Percentiles rank a stretch among this genome's conserved stretches.
These are phyloP conservation scores for Malacoctenus gilli DNA, from an alignment of 2,797 vertebrate genomes.

Conservation along the genomic window DNA sequence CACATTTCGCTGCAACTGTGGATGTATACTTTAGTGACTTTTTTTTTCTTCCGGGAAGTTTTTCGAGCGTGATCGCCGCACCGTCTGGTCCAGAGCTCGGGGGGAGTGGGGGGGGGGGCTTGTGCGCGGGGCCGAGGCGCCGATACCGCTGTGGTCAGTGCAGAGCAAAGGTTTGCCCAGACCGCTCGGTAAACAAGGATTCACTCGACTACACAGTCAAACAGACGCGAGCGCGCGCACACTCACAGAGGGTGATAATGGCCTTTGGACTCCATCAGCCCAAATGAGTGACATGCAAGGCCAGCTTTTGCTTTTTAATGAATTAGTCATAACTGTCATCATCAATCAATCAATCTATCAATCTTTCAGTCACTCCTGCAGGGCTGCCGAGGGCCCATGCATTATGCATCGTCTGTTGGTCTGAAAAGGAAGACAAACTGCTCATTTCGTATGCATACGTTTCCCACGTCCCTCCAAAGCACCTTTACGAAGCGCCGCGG, in stretches of 20 bases:
- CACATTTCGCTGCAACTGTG: slow-evolving; percentile 38
- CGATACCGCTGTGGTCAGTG: slow-evolving; percentile 49
- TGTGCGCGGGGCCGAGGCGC: slow-evolving; percentile 35
- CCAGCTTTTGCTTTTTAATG: slow-evolving; percentile 70
- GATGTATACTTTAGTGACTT: slow-evolving; percentile 28
- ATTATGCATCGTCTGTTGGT: slow-evolving; percentile 71
- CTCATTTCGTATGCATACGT: slow-evolving; percentile 69
- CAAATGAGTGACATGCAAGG: slow-evolving; percentile 68
- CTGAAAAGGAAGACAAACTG: slow-evolving; percentile 54
- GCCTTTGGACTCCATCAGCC: slow-evolving; percentile 41
- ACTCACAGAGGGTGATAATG: neutral
- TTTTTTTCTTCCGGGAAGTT: too few species aligned
- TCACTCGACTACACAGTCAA: too few species aligned
- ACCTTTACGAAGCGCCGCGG: slow-evolving; percentile 45
- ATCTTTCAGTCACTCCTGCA: slow-evolving; percentile 65
- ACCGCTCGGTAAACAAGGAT: slow-evolving; percentile 31
- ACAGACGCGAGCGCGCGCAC: neutral
- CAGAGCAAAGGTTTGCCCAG: slow-evolving; percentile 47
- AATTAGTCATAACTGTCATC: slow-evolving; percentile 80
- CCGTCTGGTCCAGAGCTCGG: too few species aligned
- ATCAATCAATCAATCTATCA: slow-evolving; percentile 81
- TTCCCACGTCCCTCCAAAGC: slow-evolving; percentile 45
- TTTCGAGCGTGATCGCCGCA: too few species aligned
- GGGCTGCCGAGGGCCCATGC: slow-evolving; percentile 54
- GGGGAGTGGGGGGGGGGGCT: slow-evolving; percentile 13